phyloP scores from a whole-genome alignment of 2,888 invertebrate species.

The Eupithecia tripunctaria region DNA sequence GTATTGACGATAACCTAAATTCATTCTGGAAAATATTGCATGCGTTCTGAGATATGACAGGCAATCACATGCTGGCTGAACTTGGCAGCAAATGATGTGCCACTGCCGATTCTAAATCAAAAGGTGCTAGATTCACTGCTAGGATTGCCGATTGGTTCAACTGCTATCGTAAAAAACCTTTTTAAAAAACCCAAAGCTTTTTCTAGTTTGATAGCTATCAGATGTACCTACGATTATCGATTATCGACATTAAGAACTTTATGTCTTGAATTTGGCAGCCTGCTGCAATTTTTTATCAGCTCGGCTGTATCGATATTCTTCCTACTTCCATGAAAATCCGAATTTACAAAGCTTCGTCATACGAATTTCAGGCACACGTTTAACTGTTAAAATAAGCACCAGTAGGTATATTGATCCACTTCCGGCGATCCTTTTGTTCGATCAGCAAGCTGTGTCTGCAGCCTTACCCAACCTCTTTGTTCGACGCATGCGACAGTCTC shows the following conservation, averaged over 20 bases:
- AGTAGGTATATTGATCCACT: not conserved
- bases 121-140: not conserved
- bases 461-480: conserved; percentile 37
- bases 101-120: not conserved
- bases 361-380: not conserved
- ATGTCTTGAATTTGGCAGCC: not conserved
- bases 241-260: not conserved
- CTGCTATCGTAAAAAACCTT: no score
- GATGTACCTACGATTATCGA: not conserved
- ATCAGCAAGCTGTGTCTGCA: conserved; percentile 26
- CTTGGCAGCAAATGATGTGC: conserved; percentile 11
- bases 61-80: conserved; percentile 36
- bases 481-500: conserved; percentile 31
- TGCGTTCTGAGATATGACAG: conserved; percentile 28
- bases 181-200: no score
- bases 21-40: conserved; percentile 28
- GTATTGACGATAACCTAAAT: not conserved
- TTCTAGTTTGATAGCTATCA: not conserved
- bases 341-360: not conserved
- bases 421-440: conserved; percentile 11
- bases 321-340: not conserved
- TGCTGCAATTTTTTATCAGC: not conserved
- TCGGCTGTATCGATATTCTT: not conserved
- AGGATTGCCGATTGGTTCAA: not conserved
- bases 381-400: not conserved